phyloP scores from a whole-genome alignment of 2,113 vertebrate species.

The Sinocyclocheilus anophthalmus region DNA sequence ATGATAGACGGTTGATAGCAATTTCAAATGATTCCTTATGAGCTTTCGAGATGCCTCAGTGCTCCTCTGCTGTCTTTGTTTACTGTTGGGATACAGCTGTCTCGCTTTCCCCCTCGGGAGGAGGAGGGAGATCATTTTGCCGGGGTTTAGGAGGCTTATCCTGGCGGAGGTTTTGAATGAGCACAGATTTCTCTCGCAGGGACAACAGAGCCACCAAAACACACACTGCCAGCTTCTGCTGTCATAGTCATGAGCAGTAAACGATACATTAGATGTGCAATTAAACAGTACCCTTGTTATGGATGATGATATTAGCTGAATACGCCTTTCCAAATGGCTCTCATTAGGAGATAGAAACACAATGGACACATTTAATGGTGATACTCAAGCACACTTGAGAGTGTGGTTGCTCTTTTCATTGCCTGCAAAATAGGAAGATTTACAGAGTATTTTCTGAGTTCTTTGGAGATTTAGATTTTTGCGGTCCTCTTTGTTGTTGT shows the following conservation, averaged over 20 bases:
- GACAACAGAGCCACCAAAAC: slow-evolving; percentile 29
- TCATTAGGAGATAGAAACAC: slow-evolving; percentile 46
- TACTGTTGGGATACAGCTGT: slow-evolving; percentile 31
- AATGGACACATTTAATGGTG: slow-evolving; percentile 42
- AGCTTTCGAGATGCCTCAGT: not conserved
- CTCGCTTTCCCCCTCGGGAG: slow-evolving; percentile 14
- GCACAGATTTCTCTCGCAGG: slow-evolving; percentile 21
- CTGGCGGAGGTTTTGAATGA: slow-evolving; percentile 33
- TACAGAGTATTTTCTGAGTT: not conserved
- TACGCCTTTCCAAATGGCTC: slow-evolving; percentile 54
- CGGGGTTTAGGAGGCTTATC: slow-evolving; percentile 23
- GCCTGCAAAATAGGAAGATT: not conserved
- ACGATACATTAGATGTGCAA: slow-evolving; percentile 56
- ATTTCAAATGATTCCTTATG: slow-evolving; percentile 25
- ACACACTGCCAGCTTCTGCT: slow-evolving; percentile 48
- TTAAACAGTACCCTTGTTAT: slow-evolving; percentile 55
- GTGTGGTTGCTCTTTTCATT: not conserved
- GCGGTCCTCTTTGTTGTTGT: no score
- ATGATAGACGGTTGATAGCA: not conserved
- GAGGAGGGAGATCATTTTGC: slow-evolving; percentile 26
- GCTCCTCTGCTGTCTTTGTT: slow-evolving; percentile 28
- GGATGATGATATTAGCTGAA: slow-evolving; percentile 49
- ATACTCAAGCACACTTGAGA: slow-evolving; percentile 30
- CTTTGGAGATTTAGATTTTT: not conserved
- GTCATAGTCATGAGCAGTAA: slow-evolving; percentile 52